Conservation (phyloP, 1,140 invertebrate genomes). For the Drosophila ercepeae region DNA sequence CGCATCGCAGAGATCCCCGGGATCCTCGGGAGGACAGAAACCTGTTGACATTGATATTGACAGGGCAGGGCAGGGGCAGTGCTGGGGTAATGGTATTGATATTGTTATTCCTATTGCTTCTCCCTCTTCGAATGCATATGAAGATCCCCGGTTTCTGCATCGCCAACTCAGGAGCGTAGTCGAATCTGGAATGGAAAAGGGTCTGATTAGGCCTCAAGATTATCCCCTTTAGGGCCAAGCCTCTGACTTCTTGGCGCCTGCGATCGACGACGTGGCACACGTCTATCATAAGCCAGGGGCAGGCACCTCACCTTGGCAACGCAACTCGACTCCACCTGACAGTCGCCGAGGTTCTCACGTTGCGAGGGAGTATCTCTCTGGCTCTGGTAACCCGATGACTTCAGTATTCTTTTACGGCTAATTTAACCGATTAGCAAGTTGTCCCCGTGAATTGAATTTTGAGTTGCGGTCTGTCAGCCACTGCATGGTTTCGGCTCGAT, state of each 20-base stretch:
- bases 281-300: slow-evolving; percentile 66
- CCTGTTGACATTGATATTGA: slow-evolving; percentile 77
- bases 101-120: slow-evolving; percentile 58
- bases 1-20: slow-evolving; percentile 31
- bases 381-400: slow-evolving; percentile 66
- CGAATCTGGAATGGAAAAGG: slow-evolving; percentile 9
- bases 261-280: slow-evolving; percentile 62
- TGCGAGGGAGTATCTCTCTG: slow-evolving; percentile 64
- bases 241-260: slow-evolving; percentile 2
- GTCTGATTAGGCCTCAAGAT: not conserved
- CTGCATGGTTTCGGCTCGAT: slow-evolving; percentile 64
- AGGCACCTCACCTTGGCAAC: slow-evolving; percentile 5
- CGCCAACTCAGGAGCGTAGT: slow-evolving; percentile 29
- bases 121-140: slow-evolving; percentile 13
- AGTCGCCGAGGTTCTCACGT: slow-evolving; percentile 60
- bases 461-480: slow-evolving; percentile 33
- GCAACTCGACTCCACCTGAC: slow-evolving; percentile 28
- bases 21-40: slow-evolving; percentile 30
- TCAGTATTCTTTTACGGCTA: slow-evolving; percentile 77
- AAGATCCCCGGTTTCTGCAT: not conserved
- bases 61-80: too few relatives aligned
- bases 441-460: slow-evolving; percentile 62
- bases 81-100: slow-evolving; percentile 66
- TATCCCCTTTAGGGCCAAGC: not conserved
- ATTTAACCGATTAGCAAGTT: slow-evolving; percentile 78